Percentiles rank a stretch among this genome's conserved stretches.
phyloP scores from a whole-genome alignment of 2,888 invertebrate genomes.

The Drosophila silvestris region DNA sequence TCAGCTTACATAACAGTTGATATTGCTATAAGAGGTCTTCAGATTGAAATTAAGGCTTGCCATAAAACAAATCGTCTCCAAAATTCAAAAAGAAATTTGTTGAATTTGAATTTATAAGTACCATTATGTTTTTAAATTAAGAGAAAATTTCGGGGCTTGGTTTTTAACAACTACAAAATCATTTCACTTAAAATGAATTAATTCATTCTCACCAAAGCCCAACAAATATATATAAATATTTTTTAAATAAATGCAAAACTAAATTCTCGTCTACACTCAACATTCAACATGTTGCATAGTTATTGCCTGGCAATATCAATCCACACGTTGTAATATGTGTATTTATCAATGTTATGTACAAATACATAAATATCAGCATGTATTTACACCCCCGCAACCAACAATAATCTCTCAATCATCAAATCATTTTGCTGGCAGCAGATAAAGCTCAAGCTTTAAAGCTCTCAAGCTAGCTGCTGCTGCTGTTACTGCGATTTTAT shows the following conservation, averaged over 20 bases:
- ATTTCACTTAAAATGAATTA: neutral
- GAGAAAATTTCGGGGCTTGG: neutral
- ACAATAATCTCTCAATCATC: conserved; percentile 35
- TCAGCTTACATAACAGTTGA: neutral
- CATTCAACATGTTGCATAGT: neutral
- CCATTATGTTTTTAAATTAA: too few species aligned
- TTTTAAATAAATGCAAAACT: neutral
- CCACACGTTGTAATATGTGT: neutral
- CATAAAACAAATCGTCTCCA: neutral
- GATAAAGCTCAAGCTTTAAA: conserved; percentile 8
- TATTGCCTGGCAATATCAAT: neutral
- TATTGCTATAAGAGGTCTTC: neutral
- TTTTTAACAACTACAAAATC: neutral
- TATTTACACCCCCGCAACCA: conserved; percentile 4
- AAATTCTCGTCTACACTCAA: neutral
- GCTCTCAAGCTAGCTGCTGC: conserved; percentile 6
- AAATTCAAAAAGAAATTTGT: neutral
- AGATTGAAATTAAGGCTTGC: neutral
- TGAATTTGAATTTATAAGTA: too few species aligned
- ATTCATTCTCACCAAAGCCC: neutral
- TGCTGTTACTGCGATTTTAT: conserved; percentile 11
- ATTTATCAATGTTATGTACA: neutral
- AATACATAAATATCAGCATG: neutral
- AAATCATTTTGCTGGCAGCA: conserved; percentile 7
- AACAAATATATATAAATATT: neutral